Evolutionary conservation across 2,888 invertebrate species (phyloP), one percentile per base, ranked within the genome.

Genomic region (Oasisia sp.): DNA sequence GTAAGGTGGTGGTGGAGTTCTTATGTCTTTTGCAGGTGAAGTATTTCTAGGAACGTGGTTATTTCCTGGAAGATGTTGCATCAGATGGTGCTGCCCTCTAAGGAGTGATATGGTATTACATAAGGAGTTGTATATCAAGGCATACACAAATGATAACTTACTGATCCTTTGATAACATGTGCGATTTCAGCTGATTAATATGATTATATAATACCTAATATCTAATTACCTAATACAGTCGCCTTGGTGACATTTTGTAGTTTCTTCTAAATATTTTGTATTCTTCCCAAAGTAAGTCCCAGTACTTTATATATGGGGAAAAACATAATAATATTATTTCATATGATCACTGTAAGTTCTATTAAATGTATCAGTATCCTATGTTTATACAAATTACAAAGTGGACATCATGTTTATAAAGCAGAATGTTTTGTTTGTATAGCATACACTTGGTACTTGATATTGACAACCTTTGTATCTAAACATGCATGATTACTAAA

Each of bases 81-180:
- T 74, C 74, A 74, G 74, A 74, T 19, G 27, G 74, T 74, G 74
- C 74, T 74, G 74, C 74, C 74, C 14, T 74, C 74, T 74, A 27
- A 74, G 74, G 74, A 74, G n/a, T 74, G 74, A 74, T 74, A 27
- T 74, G 74, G 74, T 74, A 74, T 74, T 74, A 74, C 74, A 74
- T 27, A 74, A 74, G 74, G 74, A 50, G 50, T 27, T 5, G 74
- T 7, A 74, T 27, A 19, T 74, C 19, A 27, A 74, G 27, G 27
- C 27, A 27, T 56, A 9, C 7, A 74, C 7, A 27, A 27, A n/a
- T 19, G 14, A 74, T 5, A 74, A 74, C 27, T 7, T n/a, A 74
- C 4, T 19, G 27, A 74, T 27, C 4, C n/a, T 27, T 27, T 27
- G 74, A 1, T 74, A 7, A 5, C 27, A 27, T n/a, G 1, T 74